Conservation (phyloP, 2,888 invertebrate genomes). For the Pyrrhia umbra region DNA sequence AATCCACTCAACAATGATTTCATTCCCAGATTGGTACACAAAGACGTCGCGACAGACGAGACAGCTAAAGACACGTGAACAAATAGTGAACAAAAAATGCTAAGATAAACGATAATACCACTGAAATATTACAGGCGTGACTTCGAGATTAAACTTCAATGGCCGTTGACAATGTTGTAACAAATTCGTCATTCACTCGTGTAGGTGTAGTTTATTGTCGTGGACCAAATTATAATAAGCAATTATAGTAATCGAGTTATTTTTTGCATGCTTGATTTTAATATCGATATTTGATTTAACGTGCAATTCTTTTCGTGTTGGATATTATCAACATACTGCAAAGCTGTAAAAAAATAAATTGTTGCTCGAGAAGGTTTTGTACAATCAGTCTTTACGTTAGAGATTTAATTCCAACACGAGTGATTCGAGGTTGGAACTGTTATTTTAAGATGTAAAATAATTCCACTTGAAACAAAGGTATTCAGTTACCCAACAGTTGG, state of each 20-base stretch:
- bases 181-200: slow-evolving; percentile 29
- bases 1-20: slow-evolving; percentile 53
- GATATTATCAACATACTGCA: not conserved
- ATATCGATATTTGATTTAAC: slow-evolving; percentile 18
- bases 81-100: slow-evolving; percentile 54
- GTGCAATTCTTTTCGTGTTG: not conserved
- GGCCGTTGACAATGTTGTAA: slow-evolving; percentile 55
- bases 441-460: slow-evolving; percentile 31
- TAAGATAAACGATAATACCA: slow-evolving; percentile 55
- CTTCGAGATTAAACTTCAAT: slow-evolving; percentile 69
- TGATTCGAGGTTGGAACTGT: not conserved
- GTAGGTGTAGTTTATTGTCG: slow-evolving; percentile 56
- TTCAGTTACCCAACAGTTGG: slow-evolving; percentile 51
- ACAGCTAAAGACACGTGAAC: slow-evolving; percentile 28
- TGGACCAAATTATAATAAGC: slow-evolving; percentile 47
- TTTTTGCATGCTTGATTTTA: slow-evolving; percentile 41
- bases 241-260: slow-evolving; percentile 36
- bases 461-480: slow-evolving; percentile 34
- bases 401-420: slow-evolving; percentile 1
- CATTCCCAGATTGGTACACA: slow-evolving; percentile 40
- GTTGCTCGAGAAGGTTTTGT: not conserved
- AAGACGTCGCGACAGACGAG: slow-evolving; percentile 31
- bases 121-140: slow-evolving; percentile 75
- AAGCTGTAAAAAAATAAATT: not conserved
- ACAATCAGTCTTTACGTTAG: slow-evolving; percentile 6